Evolutionary conservation across 2,888 invertebrate species (phyloP).

Genomic region (Fissipunctia ypsillon): DNA sequence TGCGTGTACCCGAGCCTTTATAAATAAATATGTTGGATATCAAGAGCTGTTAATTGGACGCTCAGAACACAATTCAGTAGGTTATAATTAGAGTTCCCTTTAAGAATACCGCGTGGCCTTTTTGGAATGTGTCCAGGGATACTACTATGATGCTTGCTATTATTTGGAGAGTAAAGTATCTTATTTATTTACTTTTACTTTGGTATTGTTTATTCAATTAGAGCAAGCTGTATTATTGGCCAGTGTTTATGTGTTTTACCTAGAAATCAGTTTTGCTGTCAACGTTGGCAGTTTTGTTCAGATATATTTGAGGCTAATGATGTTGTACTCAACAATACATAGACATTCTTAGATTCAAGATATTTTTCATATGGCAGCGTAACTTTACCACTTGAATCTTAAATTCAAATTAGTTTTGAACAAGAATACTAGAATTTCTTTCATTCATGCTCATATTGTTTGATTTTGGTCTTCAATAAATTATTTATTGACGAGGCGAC

Average conservation of each 20-base stretch:
- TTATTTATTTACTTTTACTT: constrained; percentile 38
- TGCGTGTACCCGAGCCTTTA: constrained; percentile 40
- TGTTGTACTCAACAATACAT: too few species aligned
- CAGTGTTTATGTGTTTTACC: constrained; percentile 8
- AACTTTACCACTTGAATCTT: too few species aligned
- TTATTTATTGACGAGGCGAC: too few species aligned
- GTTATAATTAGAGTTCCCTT: constrained; percentile 78
- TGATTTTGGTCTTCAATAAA: too few species aligned
- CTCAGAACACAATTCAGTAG: constrained; percentile 78
- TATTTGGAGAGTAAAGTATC: constrained; percentile 37
- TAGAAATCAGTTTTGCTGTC: too few species aligned
- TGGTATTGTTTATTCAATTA: constrained; percentile 20
- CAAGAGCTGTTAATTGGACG: constrained; percentile 75
- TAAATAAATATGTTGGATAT: constrained; percentile 67
- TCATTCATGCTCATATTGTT: too few species aligned
- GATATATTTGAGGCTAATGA: too few species aligned
- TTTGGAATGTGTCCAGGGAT: constrained; percentile 75
- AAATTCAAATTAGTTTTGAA: too few species aligned
- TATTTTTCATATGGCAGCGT: too few species aligned
- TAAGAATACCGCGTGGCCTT: constrained; percentile 71
- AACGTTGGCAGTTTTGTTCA: too few species aligned
- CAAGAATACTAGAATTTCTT: too few species aligned
- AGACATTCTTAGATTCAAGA: too few species aligned
- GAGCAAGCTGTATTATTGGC: constrained; percentile 11
- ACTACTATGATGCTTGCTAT: constrained; percentile 65